Conservation (phyloP, 2,113 vertebrate genomes). For the Pelobates fuscus region DNA sequence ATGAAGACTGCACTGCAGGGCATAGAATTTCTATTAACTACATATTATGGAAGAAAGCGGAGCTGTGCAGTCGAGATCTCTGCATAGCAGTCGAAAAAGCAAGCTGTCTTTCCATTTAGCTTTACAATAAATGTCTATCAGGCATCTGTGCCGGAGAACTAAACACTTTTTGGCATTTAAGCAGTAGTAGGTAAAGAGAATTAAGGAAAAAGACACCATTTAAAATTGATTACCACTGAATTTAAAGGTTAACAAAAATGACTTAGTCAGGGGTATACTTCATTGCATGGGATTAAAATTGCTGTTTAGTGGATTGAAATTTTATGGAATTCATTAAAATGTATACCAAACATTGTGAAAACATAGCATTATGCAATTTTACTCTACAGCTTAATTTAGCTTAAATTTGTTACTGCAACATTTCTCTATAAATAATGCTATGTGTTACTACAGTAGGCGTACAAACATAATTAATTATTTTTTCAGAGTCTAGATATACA, state of each 20-base stretch:
- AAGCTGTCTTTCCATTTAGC: slow-evolving; percentile 71
- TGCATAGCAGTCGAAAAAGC: slow-evolving; percentile 63
- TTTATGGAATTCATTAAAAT: slow-evolving; percentile 26
- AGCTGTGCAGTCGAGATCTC: slow-evolving; percentile 65
- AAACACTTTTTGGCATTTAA: slow-evolving; percentile 67
- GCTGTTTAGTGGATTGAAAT: background rate
- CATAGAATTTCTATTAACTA: slow-evolving; percentile 72
- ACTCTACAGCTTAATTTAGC: no score
- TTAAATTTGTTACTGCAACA: no score
- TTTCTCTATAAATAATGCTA: no score
- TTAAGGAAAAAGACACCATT: slow-evolving; percentile 60
- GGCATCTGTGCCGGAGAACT: slow-evolving; percentile 56
- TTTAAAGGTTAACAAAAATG: slow-evolving; percentile 64
- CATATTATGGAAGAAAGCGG: slow-evolving; percentile 70
- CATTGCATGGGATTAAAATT: slow-evolving; percentile 17
- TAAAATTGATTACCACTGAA: slow-evolving; percentile 60
- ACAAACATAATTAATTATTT: no score
- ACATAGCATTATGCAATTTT: background rate
- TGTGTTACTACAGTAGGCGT: no score
- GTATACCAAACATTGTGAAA: slow-evolving; percentile 13
- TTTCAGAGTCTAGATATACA: no score
- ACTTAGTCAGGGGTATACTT: slow-evolving; percentile 31
- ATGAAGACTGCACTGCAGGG: slow-evolving; percentile 71
- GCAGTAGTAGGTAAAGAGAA: slow-evolving; percentile 60
- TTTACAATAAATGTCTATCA: slow-evolving; percentile 62